Evolutionary conservation across 2,797 vertebrate genomes (phyloP), one percentile per base, ranked within the genome.

Genomic region (Parambassis ranga): DNA sequence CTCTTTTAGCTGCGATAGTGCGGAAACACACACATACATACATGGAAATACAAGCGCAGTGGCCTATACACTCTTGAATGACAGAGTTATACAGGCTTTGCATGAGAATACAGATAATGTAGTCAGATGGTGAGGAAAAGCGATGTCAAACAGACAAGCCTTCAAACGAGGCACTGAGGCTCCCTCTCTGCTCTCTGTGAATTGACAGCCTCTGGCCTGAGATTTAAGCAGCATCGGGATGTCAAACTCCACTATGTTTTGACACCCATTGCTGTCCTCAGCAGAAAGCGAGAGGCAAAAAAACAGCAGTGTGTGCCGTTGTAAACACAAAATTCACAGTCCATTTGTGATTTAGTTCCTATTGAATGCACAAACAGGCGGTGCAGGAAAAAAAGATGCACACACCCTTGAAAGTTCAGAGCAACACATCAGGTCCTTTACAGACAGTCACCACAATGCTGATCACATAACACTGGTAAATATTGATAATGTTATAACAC

Each of bases 241-340:
- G 85, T 90, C 88, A 87, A 78, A 67, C 72, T 74, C 61, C 49
- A 43, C 73, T 44, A 14, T 75, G 79, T 79, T 89, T 81, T 89
- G 89, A 90, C 90, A 88, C 73, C 63, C 60, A 38, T 48, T 85
- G 90, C 87, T 81, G 73, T 89, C 77, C 83, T 91, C 87, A 89
- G 90, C 87, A 87, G 68, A 89, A 87, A 81, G 61, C 59, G 46
- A 28, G 44, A 65, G 71, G 70, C 57, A 63, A 74, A 85, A 63
- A 74, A 85, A 75, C 70, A 77, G 78, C 63, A 66, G 52, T 13
- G 39, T 49, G 61, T 69, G 58, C 52, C 78, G 77, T 66, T 62
- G 71, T 79, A 82, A 83, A 90, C 66, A 81, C 56, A 51, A 64
- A 69, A 86, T 82, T 76, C 77, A 81, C 63, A 75, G 77, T 77